phyloP scores from a whole-genome alignment of 2,113 vertebrate genomes.

The Rhineura floridana region DNA sequence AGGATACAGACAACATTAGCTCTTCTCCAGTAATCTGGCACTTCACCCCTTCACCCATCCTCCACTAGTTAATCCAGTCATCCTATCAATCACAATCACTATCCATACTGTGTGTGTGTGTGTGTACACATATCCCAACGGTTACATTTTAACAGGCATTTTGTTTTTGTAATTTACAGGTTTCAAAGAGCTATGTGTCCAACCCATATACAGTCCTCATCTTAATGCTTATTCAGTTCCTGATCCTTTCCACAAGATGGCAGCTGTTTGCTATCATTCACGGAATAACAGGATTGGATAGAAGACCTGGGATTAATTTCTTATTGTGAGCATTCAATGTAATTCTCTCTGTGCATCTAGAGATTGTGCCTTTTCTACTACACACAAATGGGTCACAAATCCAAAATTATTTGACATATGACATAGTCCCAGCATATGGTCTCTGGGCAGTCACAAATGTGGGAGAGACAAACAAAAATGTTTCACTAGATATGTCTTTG shows the following conservation, averaged over 20 bases:
- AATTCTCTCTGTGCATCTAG: not conserved
- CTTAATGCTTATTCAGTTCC: no score
- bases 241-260: constrained; percentile 29
- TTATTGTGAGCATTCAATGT: not conserved
- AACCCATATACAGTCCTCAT: not conserved
- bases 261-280: not conserved
- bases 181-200: no score
- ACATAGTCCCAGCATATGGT: not conserved
- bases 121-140: not conserved
- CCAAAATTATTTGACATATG: not conserved
- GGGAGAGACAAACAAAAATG: not conserved
- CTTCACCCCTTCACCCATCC: no score
- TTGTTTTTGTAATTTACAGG: no score
- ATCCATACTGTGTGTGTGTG: not conserved
- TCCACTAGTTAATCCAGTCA: not conserved
- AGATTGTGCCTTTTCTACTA: not conserved
- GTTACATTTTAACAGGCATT: not conserved
- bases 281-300: not conserved
- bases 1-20: no score
- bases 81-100: not conserved
- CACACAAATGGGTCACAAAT: not conserved
- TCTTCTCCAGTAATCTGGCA: no score
- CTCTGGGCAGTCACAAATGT: not conserved
- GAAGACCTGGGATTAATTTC: not conserved
- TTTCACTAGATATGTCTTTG: not conserved